Base-by-base conservation (phyloP, 2,113 vertebrate species). In the Phainopepla nitens region DNA sequence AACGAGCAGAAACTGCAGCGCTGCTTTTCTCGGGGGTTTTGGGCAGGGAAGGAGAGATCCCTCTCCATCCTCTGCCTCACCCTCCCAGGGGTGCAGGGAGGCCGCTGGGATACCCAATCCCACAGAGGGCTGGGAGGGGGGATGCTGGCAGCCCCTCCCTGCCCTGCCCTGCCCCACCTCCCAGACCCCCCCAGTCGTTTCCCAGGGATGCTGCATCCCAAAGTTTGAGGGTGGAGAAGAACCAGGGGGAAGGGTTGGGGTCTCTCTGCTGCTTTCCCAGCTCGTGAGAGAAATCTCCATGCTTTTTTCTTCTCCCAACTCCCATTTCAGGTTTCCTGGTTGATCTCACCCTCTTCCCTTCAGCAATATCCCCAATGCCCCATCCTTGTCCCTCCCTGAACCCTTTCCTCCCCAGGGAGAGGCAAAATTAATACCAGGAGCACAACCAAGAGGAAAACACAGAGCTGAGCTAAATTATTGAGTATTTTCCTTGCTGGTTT, bases 111-210 rank as follows among this genome's bases (percentile, higher is more conserved):
- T 16, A 6, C 15, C 2, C 35, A 47, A 31, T 11, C 54, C 49
- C 2, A 1, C 42, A 28, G 47, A 18, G 36, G 35, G 13, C 9
- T 66, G 6, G 45, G 15, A 5, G 16, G 0, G 2, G 27, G 33
- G n/a, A 42, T 44, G 45, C n/a, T 33, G 35, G 13, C 90, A 91
- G 10, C 58, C 60, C 23, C 18, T 13, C 35, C 41, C 50, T 31
- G 33, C 49, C 16, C 0, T 20, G 8, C 79, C 68, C 39, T 39
- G 39, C 39, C 39, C 76, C 14, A 1, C 36, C 41, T 21, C 53
- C 42, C 72, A 19, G 13, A n/a, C 4, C 2, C 11, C 25, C 4
- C 17, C 4, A 1, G 60, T 25, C 0, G 0, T 10, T 44, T 64
- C 39, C 47, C 39, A 14, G 71, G 41, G 13, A 0, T 10, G 28